Base-by-base conservation (phyloP, 2,888 invertebrate species). In the Leistus spinibarbis region DNA sequence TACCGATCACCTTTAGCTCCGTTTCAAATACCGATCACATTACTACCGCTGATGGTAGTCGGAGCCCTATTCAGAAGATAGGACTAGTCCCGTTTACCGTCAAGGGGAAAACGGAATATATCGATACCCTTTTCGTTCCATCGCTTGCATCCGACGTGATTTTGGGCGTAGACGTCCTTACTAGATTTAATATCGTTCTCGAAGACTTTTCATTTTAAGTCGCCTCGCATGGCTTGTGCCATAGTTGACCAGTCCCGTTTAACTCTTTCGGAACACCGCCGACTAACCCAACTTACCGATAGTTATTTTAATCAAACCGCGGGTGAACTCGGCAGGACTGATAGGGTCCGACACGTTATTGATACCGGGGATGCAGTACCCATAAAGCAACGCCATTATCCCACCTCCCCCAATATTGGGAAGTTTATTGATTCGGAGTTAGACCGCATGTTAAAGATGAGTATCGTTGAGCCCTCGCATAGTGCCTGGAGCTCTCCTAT, bases 401-500 rank as follows among this genome's bases (percentile, higher is more conserved):
- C 78, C 3, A 74, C 77, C 0, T 69, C 62, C 1, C 76, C 77
- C 2, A 54, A 24, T 0, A 76, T 71, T 56, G 77, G 74, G 54
- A 71, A 75, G 40, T 17, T 73, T 9, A 66, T 77, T 2, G 69
- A 77, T 56, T 71, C 40, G 7, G 82, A 83, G 74, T 77, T 83
- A 0, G 81, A 83, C 40, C 64, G 79, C 1, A 83, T 83, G 82
- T 22, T 83, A 1, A 69, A 60, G 1, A 56, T 78, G 0, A 81
- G 78, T 2, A 79, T 82, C 0, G 80, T 83, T 0, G 81, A 82
- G 56, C 78, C 78, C 16, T 81, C 80, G 0, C 68, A 76, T 0
- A 81, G 80, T 24, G 76, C 79, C 0, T 82, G 82, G 82, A 79
- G 78, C 5, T 80, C 79, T 2, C 80, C 81, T 1, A 79, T 81